Evolutionary conservation across 1,140 invertebrate genomes (phyloP), one percentile per base, ranked within the genome.

Genomic region (Tachypleus tridentatus): DNA sequence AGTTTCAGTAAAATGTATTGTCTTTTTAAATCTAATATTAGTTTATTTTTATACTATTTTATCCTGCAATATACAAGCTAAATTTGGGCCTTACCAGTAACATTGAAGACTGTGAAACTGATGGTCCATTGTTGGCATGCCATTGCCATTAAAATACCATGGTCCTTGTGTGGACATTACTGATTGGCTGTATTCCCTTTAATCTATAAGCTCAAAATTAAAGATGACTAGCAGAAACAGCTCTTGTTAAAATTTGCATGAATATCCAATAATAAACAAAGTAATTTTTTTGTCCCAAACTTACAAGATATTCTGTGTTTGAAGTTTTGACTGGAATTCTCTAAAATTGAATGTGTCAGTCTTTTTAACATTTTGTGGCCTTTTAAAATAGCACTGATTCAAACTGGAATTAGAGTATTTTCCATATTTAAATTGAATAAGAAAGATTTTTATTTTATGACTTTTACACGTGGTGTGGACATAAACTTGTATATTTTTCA

Each of bases 11-110:
- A 29, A 29, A 29, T 2, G n/a, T n/a, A n/a, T n/a, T n/a, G n/a
- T n/a, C n/a, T n/a, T n/a, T n/a, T n/a, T n/a, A n/a, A n/a, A n/a
- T 74, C 77, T 29, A 73, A 74, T 67, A 69, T 77, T 51, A 62
- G n/a, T 51, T 29, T 63, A 29, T 29, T 51, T 29, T 54, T 52
- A 49, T 56, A 63, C 58, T 62, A 29, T 29, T 29, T 29, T 29
- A 29, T 29, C 29, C 29, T 29, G 29, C 29, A 29, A 29, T 54
- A 53, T 54, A 62, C 56, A 62, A 62, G 56, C 56, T 54, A 62
- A 62, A 54, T 50, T 54, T 54, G 56, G 51, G 56, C 56, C 56
- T 62, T 49, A 48, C 6, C 11, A 49, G 8, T 48, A 48, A 29
- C 10, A 9, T 48, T 29, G 6, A 54, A 62, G 56, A 54, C 56